Evolutionary conservation across 2,888 invertebrate genomes (phyloP), one percentile per base, ranked within the genome.

Genomic region (Melipona bicolor): DNA sequence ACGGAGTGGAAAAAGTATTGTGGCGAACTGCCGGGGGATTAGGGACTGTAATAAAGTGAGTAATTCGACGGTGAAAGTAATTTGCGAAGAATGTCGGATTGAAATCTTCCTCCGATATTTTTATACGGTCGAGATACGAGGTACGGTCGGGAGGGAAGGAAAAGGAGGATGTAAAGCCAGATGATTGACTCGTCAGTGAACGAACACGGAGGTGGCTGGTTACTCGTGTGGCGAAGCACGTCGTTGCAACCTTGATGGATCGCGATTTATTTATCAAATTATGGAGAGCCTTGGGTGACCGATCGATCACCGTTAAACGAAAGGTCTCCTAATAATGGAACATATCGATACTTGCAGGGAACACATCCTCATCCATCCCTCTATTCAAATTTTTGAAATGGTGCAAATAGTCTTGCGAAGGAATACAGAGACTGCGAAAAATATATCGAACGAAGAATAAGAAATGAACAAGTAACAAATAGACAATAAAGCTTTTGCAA

Each of bases 201-300:
- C 43, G n/a, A 43, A 43, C 43, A 24, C 24, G 9, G 21, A 9
- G 5, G 43, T 43, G 2, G 32, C 15, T 27, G 65, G 43, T 43
- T 43, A n/a, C 43, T 24, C 43, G n/a, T 6, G 43, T 24, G 1
- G 43, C 43, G 43, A 43, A 43, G n/a, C 9, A 24, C 27, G 21
- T 52, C 21, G n/a, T 24, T 36, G 24, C n/a, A 24, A 5, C n/a
- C 27, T 9, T 56, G 75, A 75, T 67, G 43, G 67, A 75, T 75
- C 67, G 11, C 21, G 54, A 75, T 75, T 68, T 56, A 67, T 75
- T 43, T 21, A 15, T 27, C 27, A 72, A 61, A 72, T 27, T 49
- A 27, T 17, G 15, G 15, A 50, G 15, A n/a, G 43, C 24, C 24
- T 54, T 4, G 5, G 3, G 54, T 17, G 21, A 36, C 15, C 54